Conservation (phyloP, 1,140 invertebrate species). For the Ostrea denselamellosa region DNA sequence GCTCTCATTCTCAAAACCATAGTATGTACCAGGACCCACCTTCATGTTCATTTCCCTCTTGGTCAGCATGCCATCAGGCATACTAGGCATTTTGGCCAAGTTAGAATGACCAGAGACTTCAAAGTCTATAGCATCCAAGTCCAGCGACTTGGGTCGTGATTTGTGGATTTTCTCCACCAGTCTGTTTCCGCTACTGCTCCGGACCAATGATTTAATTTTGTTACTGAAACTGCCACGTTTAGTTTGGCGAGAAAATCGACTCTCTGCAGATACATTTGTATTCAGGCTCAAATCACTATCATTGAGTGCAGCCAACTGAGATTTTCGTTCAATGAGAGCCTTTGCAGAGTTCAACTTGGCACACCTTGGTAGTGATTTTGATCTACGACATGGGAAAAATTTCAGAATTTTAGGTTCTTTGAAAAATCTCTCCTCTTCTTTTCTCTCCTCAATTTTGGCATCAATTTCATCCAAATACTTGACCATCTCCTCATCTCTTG, state of each 20-base stretch:
- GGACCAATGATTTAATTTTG: constrained; percentile 70
- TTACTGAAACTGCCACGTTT: constrained; percentile 71
- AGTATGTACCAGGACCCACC: constrained; percentile 71
- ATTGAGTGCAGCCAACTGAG: constrained; percentile 40
- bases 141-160: constrained; percentile 70
- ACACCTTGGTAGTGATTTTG: constrained; percentile 72
- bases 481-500: constrained; percentile 67
- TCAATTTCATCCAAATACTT: constrained; percentile 73
- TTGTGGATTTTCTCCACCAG: constrained; percentile 53
- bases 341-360: constrained; percentile 59
- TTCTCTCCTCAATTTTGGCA: constrained; percentile 70
- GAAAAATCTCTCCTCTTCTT: constrained; percentile 64
- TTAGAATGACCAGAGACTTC: constrained; percentile 46
- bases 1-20: constrained; percentile 71
- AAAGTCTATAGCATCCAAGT: constrained; percentile 69
- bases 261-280: constrained; percentile 59
- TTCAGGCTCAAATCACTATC: constrained; percentile 64
- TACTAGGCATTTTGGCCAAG: constrained; percentile 60
- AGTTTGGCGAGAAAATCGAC: constrained; percentile 62
- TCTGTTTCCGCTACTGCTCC: constrained; percentile 42
- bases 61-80: constrained; percentile 63
- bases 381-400: constrained; percentile 72
- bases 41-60: constrained; percentile 54
- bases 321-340: constrained; percentile 44
- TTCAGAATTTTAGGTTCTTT: constrained; percentile 69